A percentile compares a stretch with the other conserved stretches of the same genome.
These are phyloP conservation scores for Mechanitis messenoides DNA, from an alignment of 2,888 invertebrate species.

Conservation along the genomic window DNA sequence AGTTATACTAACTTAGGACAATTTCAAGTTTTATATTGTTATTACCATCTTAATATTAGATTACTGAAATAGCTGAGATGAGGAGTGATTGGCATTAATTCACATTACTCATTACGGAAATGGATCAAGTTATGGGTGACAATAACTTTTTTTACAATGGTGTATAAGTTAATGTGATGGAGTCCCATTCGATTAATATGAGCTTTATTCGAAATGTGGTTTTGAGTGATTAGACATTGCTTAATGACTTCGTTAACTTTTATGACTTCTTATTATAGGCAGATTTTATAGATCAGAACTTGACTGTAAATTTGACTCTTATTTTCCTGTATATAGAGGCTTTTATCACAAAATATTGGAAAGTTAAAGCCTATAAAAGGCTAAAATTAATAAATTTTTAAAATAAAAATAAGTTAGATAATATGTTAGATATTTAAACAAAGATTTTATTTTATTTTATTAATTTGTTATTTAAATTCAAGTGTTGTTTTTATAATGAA, in stretches of 20 bases:
- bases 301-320: too few species aligned
- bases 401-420: too few species aligned
- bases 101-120: slow-evolving; percentile 70
- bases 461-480: not conserved
- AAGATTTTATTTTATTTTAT: too few species aligned
- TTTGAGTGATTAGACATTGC: slow-evolving; percentile 20
- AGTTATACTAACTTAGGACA: slow-evolving; percentile 34
- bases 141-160: slow-evolving; percentile 39
- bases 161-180: slow-evolving; percentile 30
- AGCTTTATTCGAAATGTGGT: slow-evolving; percentile 22
- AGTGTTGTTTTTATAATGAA: not conserved
- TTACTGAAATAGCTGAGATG: slow-evolving; percentile 64
- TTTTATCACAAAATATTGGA: too few species aligned
- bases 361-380: too few species aligned
- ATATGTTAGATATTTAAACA: too few species aligned
- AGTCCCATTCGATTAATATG: slow-evolving; percentile 29
- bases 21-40: slow-evolving; percentile 62
- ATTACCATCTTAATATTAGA: slow-evolving; percentile 64
- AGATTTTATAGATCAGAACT: not conserved
- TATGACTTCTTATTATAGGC: slow-evolving; percentile 1
- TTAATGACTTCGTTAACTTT: slow-evolving; percentile 10
- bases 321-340: too few species aligned
- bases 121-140: slow-evolving; percentile 56
- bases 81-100: slow-evolving; percentile 55
- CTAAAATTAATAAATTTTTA: too few species aligned